phyloP scores from a whole-genome alignment of 1,140 invertebrate species.

The Zophobas morio region DNA sequence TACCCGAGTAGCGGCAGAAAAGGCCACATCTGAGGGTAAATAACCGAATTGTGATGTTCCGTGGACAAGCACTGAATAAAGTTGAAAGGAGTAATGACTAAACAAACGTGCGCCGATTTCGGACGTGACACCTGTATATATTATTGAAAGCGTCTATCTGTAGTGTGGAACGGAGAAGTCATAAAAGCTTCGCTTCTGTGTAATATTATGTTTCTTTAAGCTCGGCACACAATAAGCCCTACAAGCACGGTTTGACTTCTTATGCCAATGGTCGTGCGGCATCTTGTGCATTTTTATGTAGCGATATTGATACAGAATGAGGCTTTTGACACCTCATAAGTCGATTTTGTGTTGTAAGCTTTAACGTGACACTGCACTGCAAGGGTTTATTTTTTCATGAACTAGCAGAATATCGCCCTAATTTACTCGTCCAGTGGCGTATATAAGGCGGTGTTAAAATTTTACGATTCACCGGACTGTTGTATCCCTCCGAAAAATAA shows the following conservation, averaged over 20 bases:
- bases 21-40: too few species aligned
- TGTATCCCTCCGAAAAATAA: constrained; percentile 11
- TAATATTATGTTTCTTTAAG: constrained; percentile 38
- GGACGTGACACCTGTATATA: not conserved
- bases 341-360: not conserved
- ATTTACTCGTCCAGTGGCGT: constrained; percentile 26
- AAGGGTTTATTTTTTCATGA: not conserved
- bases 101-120: not conserved
- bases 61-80: too few species aligned
- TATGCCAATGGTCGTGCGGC: constrained; percentile 9
- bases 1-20: too few species aligned
- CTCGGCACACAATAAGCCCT: constrained; percentile 28
- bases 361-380: not conserved
- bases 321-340: not conserved
- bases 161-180: not conserved
- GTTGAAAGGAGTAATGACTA: not conserved
- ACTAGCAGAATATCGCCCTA: constrained; percentile 11
- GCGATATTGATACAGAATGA: constrained; percentile 13
- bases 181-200: constrained; percentile 16
- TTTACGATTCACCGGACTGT: constrained; percentile 8
- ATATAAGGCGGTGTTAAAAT: constrained; percentile 24
- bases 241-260: constrained; percentile 27
- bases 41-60: not conserved
- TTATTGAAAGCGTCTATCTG: not conserved
- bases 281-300: constrained; percentile 22